Evolutionary conservation across 2,888 invertebrate species (phyloP), one percentile per base, ranked within the genome.

Genomic region (Deilephila porcellus): DNA sequence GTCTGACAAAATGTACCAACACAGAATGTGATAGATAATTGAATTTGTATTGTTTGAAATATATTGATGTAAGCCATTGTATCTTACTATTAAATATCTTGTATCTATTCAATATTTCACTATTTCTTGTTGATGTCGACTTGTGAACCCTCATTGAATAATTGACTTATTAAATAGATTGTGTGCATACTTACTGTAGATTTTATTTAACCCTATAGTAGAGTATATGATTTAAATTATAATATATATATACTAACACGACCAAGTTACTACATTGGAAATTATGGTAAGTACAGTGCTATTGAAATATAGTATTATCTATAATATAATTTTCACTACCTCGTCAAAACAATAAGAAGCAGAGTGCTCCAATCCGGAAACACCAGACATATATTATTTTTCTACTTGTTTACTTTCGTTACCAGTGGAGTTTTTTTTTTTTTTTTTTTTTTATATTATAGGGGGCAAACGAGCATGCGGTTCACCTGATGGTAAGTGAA

Each of bases 141-240:
- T 56, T 56, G 56, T 45, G 25, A 64, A 64, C 37, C 34, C 8
- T 37, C 19, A 29, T 73, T 72, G 59, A 60, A 63, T 76, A 70
- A 75, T 70, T 76, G 74, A 60, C 59, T 77, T 64, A 64, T 64
- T 45, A 64, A 64, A 45, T 64, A 45, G 37, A 45, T 64, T 64
- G 64, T 64, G 37, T 64, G 63, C 63, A 63, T 63, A 63, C 34
- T n/a, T 34, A 7, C 19, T 63, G 17, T 37, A 37, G 11, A 17
- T 63, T 34, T 63, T 37, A 34, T 63, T 63, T 63, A 37, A 7
- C 62, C 32, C 19, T 19, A 7, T 62, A 5, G 56, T 56, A 56
- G 6, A n/a, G 6, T n/a, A n/a, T n/a, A n/a, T 56, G 7, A n/a
- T 56, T 19, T 4, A 0, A 56, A 56, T 4, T 6, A n/a, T 56